These are phyloP conservation scores for Ectemnius continuus DNA, from an alignment of 2,888 invertebrate species.

Conservation along the genomic window DNA sequence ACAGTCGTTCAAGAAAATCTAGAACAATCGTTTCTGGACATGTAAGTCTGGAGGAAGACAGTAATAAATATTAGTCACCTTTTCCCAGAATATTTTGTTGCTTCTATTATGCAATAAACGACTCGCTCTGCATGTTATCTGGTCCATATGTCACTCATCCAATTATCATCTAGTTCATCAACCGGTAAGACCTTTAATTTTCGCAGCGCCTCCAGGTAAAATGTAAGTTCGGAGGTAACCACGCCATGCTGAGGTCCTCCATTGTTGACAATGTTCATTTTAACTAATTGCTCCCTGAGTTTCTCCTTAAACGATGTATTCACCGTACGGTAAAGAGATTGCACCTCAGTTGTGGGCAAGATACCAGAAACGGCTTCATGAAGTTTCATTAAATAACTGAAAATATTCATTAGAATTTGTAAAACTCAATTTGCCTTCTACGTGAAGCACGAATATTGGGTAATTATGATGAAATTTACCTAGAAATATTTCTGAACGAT, in stretches of 20 bases:
- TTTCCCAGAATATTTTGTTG: slow-evolving; percentile 69
- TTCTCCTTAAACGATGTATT: slow-evolving; percentile 93
- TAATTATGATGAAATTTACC: slow-evolving; percentile 71
- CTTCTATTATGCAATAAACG: slow-evolving; percentile 75
- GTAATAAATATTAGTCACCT: slow-evolving; percentile 67
- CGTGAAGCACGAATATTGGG: background rate
- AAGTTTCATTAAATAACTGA: slow-evolving; percentile 89
- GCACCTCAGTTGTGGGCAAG: slow-evolving; percentile 88
- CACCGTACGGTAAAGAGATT: slow-evolving; percentile 86
- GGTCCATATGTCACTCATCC: slow-evolving; percentile 91
- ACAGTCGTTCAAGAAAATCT: too few species aligned
- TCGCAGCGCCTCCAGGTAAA: slow-evolving; percentile 92
- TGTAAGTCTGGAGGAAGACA: slow-evolving; percentile 50
- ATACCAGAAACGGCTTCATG: slow-evolving; percentile 94
- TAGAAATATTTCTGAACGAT: slow-evolving; percentile 91
- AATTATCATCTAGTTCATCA: slow-evolving; percentile 86
- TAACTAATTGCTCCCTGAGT: slow-evolving; percentile 89
- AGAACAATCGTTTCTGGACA: too few species aligned
- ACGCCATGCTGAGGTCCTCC: slow-evolving; percentile 98
- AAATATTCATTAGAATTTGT: slow-evolving; percentile 63
- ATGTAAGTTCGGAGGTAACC: slow-evolving; percentile 94
- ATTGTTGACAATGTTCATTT: slow-evolving; percentile 94
- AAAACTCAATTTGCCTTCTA: background rate
- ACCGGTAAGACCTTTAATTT: slow-evolving; percentile 88
- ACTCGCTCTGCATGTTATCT: slow-evolving; percentile 80